phyloP scores from a whole-genome alignment of 2,797 vertebrate species.

The Heteromormyrus szaboi region DNA sequence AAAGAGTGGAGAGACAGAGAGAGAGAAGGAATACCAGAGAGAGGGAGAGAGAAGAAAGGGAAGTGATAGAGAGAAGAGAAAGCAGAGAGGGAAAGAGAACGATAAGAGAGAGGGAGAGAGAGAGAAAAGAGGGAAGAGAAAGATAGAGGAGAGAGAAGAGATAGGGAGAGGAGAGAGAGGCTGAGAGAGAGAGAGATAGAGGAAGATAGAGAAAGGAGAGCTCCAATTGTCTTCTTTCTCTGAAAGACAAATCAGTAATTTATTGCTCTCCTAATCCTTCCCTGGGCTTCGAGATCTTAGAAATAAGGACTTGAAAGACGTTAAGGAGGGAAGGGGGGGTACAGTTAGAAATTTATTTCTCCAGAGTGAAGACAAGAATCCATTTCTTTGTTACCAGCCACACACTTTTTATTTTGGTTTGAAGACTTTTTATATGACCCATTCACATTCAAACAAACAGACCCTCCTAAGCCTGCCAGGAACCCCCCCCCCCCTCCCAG shows the following conservation, averaged over 20 bases:
- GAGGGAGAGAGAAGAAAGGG: not conserved
- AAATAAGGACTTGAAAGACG: slow-evolving; percentile 45
- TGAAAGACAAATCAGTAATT: slow-evolving; percentile 42
- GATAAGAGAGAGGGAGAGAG: not conserved
- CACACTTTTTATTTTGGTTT: not conserved
- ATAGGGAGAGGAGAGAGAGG: not conserved
- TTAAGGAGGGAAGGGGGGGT: slow-evolving; percentile 18
- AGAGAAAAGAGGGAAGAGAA: not conserved
- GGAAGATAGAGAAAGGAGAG: slow-evolving; percentile 26
- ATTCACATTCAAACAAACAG: not conserved
- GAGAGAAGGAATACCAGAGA: not conserved
- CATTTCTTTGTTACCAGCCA: not conserved
- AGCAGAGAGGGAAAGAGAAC: slow-evolving; percentile 29
- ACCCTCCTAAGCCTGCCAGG: not conserved
- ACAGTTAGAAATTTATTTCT: slow-evolving; percentile 37
- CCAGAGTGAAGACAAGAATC: slow-evolving; percentile 28
- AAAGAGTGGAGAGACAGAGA: slow-evolving; percentile 27
- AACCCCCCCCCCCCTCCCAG: not conserved
- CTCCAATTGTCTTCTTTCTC: not conserved
- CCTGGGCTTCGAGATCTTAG: slow-evolving; percentile 34
- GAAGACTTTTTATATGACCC: slow-evolving; percentile 13
- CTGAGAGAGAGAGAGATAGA: slow-evolving; percentile 22
- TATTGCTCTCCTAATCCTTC: slow-evolving; percentile 49
- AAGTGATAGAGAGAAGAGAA: slow-evolving; percentile 23
- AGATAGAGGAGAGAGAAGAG: not conserved